Percentiles rank a stretch among this genome's conserved stretches.
These are phyloP conservation scores for Bufo gargarizans DNA, from an alignment of 2,113 vertebrate species.

Conservation along the genomic window DNA sequence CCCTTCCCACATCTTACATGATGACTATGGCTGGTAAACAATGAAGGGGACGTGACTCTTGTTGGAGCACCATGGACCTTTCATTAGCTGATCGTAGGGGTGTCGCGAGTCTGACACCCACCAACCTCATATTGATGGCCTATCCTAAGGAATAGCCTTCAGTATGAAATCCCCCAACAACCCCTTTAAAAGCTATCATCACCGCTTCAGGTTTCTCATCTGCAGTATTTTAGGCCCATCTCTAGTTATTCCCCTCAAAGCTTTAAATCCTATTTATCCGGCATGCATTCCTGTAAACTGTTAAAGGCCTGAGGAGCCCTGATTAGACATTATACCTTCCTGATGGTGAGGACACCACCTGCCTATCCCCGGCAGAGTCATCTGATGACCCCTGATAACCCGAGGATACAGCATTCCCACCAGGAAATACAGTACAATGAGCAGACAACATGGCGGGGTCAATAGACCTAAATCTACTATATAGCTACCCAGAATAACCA, in stretches of 20 bases:
- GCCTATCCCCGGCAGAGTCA: not conserved
- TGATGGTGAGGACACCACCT: slow-evolving; percentile 16
- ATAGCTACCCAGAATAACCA: not conserved
- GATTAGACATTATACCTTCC: slow-evolving; percentile 40
- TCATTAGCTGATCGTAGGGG: no score
- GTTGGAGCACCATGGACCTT: no score
- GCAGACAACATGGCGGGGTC: no score
- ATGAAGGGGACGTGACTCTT: no score
- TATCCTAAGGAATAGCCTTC: no score
- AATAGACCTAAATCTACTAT: not conserved
- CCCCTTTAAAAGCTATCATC: not conserved
- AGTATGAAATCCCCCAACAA: not conserved
- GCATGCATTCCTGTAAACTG: slow-evolving; percentile 32
- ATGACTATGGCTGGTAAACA: no score
- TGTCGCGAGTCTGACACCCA: no score
- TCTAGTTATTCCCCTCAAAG: slow-evolving; percentile 14
- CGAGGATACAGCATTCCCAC: not conserved
- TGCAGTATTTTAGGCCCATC: not conserved
- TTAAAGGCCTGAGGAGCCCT: slow-evolving; percentile 7
- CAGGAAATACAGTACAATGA: no score
- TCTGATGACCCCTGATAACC: not conserved
- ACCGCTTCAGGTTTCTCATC: not conserved
- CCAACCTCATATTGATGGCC: no score
- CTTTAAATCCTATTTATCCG: slow-evolving; percentile 54
- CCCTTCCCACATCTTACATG: no score